phyloP scores from a whole-genome alignment of 1,140 invertebrate genomes.

The Oscheius sp. region DNA sequence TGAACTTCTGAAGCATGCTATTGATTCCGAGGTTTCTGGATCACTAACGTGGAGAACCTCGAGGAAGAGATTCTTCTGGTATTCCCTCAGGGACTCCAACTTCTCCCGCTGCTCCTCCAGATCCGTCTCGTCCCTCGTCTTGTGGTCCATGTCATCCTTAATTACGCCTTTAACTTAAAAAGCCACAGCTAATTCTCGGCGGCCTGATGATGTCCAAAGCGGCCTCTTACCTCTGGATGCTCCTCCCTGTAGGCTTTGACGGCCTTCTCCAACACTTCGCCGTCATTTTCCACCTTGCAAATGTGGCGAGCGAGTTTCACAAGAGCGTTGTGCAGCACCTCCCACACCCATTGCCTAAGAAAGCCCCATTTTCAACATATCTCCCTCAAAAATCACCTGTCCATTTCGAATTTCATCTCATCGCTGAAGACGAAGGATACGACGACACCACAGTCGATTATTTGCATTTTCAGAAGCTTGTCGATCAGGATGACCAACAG shows the following conservation, averaged over 20 bases:
- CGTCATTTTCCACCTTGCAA: neutral
- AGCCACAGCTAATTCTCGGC: no score
- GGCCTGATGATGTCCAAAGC: no score
- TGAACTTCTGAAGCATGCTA: constrained; percentile 73
- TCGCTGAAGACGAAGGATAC: constrained; percentile 98
- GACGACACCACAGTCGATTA: constrained; percentile 91
- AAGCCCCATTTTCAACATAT: constrained; percentile 14
- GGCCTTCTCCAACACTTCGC: neutral
- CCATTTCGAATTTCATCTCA: constrained; percentile 89
- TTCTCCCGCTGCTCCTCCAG: constrained; percentile 26
- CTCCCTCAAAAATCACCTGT: constrained; percentile 68
- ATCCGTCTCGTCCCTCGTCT: constrained; percentile 14
- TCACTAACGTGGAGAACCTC: constrained; percentile 48
- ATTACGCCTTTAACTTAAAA: neutral
- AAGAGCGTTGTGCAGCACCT: constrained; percentile 46
- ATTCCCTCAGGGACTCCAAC: constrained; percentile 27
- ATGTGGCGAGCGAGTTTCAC: constrained; percentile 20
- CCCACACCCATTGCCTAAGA: constrained; percentile 51
- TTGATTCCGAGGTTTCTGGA: constrained; percentile 12
- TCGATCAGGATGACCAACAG: constrained; percentile 94
- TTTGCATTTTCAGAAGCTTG: constrained; percentile 93
- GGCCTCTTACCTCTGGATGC: no score
- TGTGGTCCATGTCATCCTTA: neutral
- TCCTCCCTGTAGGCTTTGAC: constrained; percentile 2
- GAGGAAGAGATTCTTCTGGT: constrained; percentile 44